Percentiles rank a stretch among this genome's conserved stretches.
Evolutionary conservation across 2,113 vertebrate genomes (phyloP).

Genomic region (Ranitomeya variabilis): DNA sequence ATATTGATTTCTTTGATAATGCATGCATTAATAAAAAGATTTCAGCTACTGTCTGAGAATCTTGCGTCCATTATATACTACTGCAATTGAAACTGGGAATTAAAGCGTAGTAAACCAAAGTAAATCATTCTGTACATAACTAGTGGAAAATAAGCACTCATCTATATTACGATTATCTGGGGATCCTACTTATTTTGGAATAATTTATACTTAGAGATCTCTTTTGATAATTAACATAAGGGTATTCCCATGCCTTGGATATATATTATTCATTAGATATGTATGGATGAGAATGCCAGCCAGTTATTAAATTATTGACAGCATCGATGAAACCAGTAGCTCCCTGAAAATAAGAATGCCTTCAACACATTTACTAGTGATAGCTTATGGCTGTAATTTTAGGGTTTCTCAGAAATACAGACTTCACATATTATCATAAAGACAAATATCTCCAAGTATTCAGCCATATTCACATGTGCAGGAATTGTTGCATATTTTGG

Average conservation of each 20-base stretch:
- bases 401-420: neutral
- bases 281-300: neutral
- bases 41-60: neutral
- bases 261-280: neutral
- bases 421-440: neutral
- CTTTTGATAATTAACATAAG: neutral
- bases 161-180: neutral
- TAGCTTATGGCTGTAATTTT: neutral
- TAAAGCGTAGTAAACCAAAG: neutral
- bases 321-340: neutral
- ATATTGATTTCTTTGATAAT: neutral
- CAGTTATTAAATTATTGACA: neutral
- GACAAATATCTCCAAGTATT: neutral
- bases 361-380: neutral
- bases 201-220: neutral
- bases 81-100: neutral
- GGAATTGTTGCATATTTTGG: neutral
- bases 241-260: neutral
- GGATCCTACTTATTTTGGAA: neutral
- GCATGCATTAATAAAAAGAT: neutral
- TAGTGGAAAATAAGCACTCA: neutral
- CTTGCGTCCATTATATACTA: neutral
- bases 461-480: neutral
- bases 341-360: neutral
- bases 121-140: neutral